A percentile compares a stretch with the other conserved stretches of the same genome.
Conservation (phyloP, 2,888 invertebrate species). For the Thera britannica region DNA sequence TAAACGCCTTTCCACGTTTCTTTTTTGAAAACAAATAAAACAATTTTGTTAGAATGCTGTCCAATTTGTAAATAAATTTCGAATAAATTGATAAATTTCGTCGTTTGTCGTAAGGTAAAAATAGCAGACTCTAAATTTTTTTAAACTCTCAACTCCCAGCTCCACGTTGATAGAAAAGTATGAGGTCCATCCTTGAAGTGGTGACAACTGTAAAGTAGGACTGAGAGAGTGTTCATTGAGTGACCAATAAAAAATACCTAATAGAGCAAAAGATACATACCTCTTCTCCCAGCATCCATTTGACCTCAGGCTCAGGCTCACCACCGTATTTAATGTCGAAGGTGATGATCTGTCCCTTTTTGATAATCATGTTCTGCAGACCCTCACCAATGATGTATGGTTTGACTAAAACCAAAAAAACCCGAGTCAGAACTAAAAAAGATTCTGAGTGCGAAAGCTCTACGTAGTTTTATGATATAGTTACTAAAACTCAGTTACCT, state of each 20-base stretch:
- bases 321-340: conserved; percentile 98
- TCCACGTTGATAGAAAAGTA: conserved; percentile 10
- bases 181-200: conserved; percentile 5
- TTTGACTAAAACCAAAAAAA: conserved; percentile 87
- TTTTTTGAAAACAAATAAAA: conserved; percentile 83
- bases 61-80: conserved; percentile 36
- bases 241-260: conserved; percentile 1
- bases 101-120: no score
- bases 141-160: conserved; percentile 4
- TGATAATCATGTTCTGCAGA: conserved; percentile 94
- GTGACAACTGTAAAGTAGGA: conserved; percentile 21
- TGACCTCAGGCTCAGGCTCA: conserved; percentile 97
- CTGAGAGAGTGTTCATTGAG: conserved; percentile 15
- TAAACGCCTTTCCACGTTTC: conserved; percentile 91
- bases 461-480: not conserved
- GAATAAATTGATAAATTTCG: not conserved
- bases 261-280: conserved; percentile 75
- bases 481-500: no score
- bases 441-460: no score
- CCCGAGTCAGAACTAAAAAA: not conserved
- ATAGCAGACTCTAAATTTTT: not conserved
- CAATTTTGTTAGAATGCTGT: conserved; percentile 35
- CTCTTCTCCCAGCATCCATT: conserved; percentile 93
- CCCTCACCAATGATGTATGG: conserved; percentile 97
- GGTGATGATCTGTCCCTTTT: conserved; percentile 97